Conservation (phyloP, 2,888 invertebrate genomes). For the Diachrysia chrysitis region DNA sequence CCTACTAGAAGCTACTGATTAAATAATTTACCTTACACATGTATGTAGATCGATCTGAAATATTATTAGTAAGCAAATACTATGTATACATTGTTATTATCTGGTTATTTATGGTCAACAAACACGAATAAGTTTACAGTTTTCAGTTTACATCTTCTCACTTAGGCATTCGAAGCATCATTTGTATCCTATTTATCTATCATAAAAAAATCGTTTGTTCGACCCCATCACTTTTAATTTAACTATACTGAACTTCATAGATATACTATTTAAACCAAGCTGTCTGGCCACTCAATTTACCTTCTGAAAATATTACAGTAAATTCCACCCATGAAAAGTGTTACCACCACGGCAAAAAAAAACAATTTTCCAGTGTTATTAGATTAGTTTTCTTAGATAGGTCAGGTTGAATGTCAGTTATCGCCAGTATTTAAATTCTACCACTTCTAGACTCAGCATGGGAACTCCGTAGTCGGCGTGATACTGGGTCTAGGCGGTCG, state of each 20-base stretch:
- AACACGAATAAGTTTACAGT: not conserved
- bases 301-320: not conserved
- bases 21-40: not conserved
- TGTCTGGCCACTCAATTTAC: not conserved
- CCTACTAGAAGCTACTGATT: not conserved
- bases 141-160: not conserved
- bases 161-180: not conserved
- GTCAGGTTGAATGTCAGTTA: conserved; percentile 53
- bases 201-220: not conserved
- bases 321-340: not conserved
- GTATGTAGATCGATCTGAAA: not conserved
- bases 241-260: not conserved
- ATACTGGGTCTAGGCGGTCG: conserved; percentile 45
- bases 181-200: not conserved
- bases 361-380: conserved; percentile 32
- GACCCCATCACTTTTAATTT: not conserved
- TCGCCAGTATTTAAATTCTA: conserved; percentile 33
- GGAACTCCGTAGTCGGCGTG: not conserved
- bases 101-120: not conserved
- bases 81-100: not conserved
- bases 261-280: not conserved
- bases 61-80: not conserved
- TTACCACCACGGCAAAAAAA: conserved; percentile 48
- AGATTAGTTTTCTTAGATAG: conserved; percentile 20
- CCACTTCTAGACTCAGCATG: conserved; percentile 43